phyloP scores from a whole-genome alignment of 1,140 invertebrate genomes.

The Bombus confusus region DNA sequence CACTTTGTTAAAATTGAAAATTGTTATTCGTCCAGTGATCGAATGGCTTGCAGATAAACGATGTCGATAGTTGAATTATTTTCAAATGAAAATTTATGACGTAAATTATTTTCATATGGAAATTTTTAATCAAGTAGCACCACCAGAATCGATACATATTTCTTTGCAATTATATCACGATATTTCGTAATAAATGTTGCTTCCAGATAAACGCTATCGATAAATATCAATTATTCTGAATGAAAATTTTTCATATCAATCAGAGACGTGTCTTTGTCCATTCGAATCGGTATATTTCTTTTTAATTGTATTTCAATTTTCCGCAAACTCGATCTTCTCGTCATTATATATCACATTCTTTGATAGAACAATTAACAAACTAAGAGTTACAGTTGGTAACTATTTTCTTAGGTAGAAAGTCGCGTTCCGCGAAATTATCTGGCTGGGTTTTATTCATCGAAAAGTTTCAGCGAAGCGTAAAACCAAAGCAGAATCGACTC shows the following conservation, averaged over 20 bases:
- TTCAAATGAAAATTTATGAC: background rate
- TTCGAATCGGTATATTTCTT: background rate
- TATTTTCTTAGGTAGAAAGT: background rate
- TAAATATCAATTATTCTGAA: background rate
- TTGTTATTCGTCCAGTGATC: background rate
- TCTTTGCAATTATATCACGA: background rate
- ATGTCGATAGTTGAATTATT: background rate
- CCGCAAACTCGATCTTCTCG: background rate
- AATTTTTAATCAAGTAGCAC: background rate
- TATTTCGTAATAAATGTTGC: background rate
- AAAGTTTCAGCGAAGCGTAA: slow-evolving; percentile 40
- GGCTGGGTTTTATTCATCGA: background rate
- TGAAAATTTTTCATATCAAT: background rate
- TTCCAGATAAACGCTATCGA: background rate
- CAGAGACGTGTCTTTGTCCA: background rate
- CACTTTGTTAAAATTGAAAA: background rate
- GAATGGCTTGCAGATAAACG: background rate
- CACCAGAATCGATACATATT: background rate
- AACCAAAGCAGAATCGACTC: slow-evolving; percentile 3
- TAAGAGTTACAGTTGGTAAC: slow-evolving; percentile 14
- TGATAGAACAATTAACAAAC: background rate
- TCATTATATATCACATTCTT: background rate
- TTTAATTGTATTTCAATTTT: background rate
- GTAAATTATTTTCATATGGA: background rate
- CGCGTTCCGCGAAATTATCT: slow-evolving; percentile 7